These are phyloP conservation scores for Melanotus villosus DNA, from an alignment of 2,888 invertebrate genomes.

Conservation along the genomic window DNA sequence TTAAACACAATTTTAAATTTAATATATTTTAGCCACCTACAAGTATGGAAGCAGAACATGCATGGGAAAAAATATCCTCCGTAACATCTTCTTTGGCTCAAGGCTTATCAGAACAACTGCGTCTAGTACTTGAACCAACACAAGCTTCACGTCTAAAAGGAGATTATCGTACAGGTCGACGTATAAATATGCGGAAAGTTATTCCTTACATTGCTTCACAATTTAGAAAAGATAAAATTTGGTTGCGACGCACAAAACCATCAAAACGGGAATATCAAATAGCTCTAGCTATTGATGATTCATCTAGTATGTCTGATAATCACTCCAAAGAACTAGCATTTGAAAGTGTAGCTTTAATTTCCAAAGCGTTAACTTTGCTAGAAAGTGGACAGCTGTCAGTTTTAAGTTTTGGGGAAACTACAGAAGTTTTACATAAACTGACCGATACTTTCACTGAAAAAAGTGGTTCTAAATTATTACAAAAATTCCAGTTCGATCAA, in stretches of 20 bases:
- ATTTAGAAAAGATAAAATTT: slow-evolving; percentile 99
- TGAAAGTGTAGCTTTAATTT: slow-evolving; percentile 93
- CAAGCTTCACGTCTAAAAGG: slow-evolving; percentile 93
- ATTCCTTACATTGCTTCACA: slow-evolving; percentile 99
- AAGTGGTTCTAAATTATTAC: slow-evolving; percentile 86
- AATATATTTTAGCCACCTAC: slow-evolving; percentile 61
- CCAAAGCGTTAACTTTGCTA: slow-evolving; percentile 89
- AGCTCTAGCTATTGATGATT: slow-evolving; percentile 96
- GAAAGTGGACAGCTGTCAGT: slow-evolving; percentile 96
- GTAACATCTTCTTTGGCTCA: slow-evolving; percentile 78
- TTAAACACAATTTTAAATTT: background rate
- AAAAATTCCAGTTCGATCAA: slow-evolving; percentile 89
- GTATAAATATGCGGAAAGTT: slow-evolving; percentile 98
- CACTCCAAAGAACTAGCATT: slow-evolving; percentile 93
- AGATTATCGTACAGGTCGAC: slow-evolving; percentile 95
- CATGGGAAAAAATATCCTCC: slow-evolving; percentile 76
- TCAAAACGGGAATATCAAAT: slow-evolving; percentile 97
- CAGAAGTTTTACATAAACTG: slow-evolving; percentile 89
- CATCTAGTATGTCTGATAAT: slow-evolving; percentile 91
- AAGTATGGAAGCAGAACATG: slow-evolving; percentile 68
- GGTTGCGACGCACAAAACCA: slow-evolving; percentile 95
- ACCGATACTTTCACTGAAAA: slow-evolving; percentile 89
- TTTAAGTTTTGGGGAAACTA: slow-evolving; percentile 90
- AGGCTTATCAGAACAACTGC: slow-evolving; percentile 92
- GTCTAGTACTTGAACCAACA: slow-evolving; percentile 96